A percentile compares a stretch with the other conserved stretches of the same genome.
These are phyloP conservation scores for Monodelphis domestica DNA, from an alignment of 2,797 vertebrate genomes.

Conservation along the genomic window DNA sequence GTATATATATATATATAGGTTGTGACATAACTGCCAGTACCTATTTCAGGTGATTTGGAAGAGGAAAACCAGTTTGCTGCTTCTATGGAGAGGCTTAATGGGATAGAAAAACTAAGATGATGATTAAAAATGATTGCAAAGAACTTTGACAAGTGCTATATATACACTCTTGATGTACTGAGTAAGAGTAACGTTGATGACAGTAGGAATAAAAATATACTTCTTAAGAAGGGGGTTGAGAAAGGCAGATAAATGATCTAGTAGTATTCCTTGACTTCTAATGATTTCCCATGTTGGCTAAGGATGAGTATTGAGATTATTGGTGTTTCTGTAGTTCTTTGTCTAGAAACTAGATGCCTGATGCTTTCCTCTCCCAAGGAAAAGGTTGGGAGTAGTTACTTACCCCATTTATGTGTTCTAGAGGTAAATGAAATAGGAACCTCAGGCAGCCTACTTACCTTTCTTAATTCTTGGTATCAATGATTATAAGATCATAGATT, in stretches of 20 bases:
- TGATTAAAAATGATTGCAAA: constrained; percentile 44
- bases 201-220: constrained; percentile 61
- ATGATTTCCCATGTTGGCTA: constrained; percentile 15
- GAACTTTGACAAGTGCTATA: constrained; percentile 13
- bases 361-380: constrained; percentile 12
- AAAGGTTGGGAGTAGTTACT: constrained; percentile 42
- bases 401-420: constrained; percentile 16
- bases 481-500: neutral
- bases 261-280: constrained; percentile 43
- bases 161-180: constrained; percentile 51
- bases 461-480: neutral
- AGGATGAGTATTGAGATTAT: neutral
- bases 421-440: constrained; percentile 17
- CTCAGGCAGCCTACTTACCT: neutral
- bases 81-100: constrained; percentile 19
- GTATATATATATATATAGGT: too few relatives aligned
- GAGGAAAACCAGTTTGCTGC: constrained; percentile 42
- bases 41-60: constrained; percentile 47
- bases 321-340: constrained; percentile 22
- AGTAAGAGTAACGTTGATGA: constrained; percentile 69
- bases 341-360: constrained; percentile 29
- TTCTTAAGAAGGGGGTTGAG: constrained; percentile 46
- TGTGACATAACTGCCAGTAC: constrained; percentile 8
- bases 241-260: constrained; percentile 41
- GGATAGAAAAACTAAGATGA: constrained; percentile 49